These are phyloP conservation scores for Drosophila austrosaltans DNA, from an alignment of 2,888 invertebrate genomes.

Conservation along the genomic window DNA sequence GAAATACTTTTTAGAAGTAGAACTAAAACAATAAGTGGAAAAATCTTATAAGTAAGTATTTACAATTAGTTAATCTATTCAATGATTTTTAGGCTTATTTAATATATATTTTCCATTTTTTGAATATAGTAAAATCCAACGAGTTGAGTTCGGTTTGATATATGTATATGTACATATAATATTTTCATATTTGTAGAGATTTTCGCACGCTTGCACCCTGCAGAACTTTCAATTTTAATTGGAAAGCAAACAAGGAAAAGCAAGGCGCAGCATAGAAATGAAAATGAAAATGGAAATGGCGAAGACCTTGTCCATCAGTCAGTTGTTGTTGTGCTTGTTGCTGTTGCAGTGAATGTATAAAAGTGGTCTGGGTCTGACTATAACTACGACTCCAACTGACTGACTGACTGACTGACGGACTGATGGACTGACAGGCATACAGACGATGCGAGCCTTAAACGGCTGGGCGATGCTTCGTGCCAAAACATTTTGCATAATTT, in stretches of 20 bases:
- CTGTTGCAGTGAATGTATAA: constrained; percentile 52
- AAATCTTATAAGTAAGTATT: no score
- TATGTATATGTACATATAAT: no score
- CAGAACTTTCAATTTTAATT: constrained; percentile 53
- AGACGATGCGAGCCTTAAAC: constrained; percentile 35
- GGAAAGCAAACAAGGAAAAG: constrained; percentile 33
- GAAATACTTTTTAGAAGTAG: no score
- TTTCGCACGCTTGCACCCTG: constrained; percentile 17
- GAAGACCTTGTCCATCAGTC: constrained; percentile 65
- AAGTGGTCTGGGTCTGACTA: constrained; percentile 31
- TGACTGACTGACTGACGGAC: constrained; percentile 22
- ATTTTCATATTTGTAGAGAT: constrained; percentile 4
- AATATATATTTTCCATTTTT: no score
- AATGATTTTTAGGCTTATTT: no score
- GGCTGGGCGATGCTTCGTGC: constrained; percentile 44
- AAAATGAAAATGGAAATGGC: constrained; percentile 38
- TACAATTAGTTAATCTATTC: no score
- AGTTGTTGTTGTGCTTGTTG: neutral
- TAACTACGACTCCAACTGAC: neutral
- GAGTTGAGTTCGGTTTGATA: no score
- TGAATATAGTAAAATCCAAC: no score
- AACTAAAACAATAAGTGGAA: no score
- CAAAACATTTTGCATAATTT: constrained; percentile 55
- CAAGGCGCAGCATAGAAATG: constrained; percentile 30
- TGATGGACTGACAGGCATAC: neutral